These are phyloP conservation scores for Cheilosia variabilis DNA, from an alignment of 2,888 invertebrate species.

Conservation along the genomic window DNA sequence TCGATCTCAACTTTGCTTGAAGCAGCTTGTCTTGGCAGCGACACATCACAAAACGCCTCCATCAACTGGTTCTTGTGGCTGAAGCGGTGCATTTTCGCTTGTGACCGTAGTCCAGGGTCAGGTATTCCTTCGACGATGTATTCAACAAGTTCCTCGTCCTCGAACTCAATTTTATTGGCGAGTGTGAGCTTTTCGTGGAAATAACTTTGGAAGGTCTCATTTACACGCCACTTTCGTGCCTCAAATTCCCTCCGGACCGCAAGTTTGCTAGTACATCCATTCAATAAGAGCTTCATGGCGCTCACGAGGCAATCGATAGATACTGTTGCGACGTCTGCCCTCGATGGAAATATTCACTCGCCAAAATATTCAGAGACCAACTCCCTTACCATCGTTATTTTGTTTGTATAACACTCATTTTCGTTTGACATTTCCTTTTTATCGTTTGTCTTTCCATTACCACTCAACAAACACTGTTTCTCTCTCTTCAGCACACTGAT, in stretches of 20 bases:
- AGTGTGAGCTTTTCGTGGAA: slow-evolving; percentile 59
- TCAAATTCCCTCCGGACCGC: slow-evolving; percentile 55
- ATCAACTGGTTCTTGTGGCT: slow-evolving; percentile 31
- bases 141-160: slow-evolving; percentile 59
- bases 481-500: background rate
- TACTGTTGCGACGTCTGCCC: slow-evolving; percentile 12
- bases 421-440: slow-evolving; percentile 2
- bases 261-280: slow-evolving; percentile 29
- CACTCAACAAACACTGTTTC: background rate
- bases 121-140: slow-evolving; percentile 69
- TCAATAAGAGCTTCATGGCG: too few relatives aligned
- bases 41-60: slow-evolving; percentile 41
- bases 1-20: too few relatives aligned
- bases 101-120: slow-evolving; percentile 35
- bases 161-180: slow-evolving; percentile 39
- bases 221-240: slow-evolving; percentile 47
- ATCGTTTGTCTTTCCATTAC: background rate
- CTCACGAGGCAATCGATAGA: background rate
- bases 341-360: slow-evolving; percentile 17
- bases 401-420: slow-evolving; percentile 13
- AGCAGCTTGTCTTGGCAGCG: slow-evolving; percentile 6
- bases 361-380: slow-evolving; percentile 15
- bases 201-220: slow-evolving; percentile 45
- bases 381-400: slow-evolving; percentile 13
- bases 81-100: slow-evolving; percentile 60